These are phyloP conservation scores for Leucoraja ocellata DNA, from an alignment of 2,797 vertebrate species.

Conservation along the genomic window DNA sequence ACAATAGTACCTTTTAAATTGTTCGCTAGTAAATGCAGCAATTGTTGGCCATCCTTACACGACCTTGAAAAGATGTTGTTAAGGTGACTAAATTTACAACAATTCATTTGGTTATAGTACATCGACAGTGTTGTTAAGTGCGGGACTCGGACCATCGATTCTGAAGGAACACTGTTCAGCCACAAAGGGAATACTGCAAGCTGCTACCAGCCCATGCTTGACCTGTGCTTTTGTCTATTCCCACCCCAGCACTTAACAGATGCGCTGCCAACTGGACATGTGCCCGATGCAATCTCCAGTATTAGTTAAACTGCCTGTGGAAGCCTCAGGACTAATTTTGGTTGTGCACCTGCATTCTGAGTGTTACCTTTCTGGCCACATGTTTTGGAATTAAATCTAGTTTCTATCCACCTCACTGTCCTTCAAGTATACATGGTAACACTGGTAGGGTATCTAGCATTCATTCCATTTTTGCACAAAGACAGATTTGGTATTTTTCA, in stretches of 20 bases:
- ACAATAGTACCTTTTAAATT: not conserved
- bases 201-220: not conserved
- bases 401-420: not conserved
- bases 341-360: not conserved
- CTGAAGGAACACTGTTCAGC: too few relatives aligned
- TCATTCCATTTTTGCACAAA: not conserved
- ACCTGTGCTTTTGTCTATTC: not conserved
- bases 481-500: not conserved
- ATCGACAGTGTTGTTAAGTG: too few relatives aligned
- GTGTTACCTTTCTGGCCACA: not conserved
- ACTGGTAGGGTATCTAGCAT: not conserved
- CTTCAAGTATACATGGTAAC: not conserved
- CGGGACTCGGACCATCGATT: too few relatives aligned
- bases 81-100: too few relatives aligned
- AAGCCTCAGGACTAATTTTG: not conserved
- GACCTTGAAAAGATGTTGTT: too few relatives aligned
- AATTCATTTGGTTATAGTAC: too few relatives aligned
- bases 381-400: not conserved
- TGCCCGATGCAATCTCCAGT: not conserved
- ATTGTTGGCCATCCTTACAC: too few relatives aligned
- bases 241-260: not conserved
- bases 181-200: not conserved
- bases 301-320: not conserved
- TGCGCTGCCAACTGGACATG: not conserved
- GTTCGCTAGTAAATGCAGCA: too few relatives aligned